Evolutionary conservation across 2,797 vertebrate species (phyloP), one percentile per base, ranked within the genome.

Genomic region (Sciurus carolinensis): DNA sequence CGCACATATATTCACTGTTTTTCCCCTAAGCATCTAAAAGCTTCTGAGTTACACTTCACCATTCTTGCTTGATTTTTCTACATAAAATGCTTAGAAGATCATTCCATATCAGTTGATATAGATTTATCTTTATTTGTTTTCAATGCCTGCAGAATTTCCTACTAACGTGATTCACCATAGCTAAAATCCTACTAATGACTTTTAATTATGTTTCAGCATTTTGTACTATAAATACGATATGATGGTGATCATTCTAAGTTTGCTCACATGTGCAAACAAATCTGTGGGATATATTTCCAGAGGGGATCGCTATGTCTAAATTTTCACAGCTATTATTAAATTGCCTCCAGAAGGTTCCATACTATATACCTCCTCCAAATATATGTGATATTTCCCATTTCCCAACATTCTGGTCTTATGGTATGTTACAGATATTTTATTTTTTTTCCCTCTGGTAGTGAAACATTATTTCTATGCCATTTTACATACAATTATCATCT

Each of bases 241-340:
- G 79, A n/a, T 79, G 28, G 54, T 18, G 62, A 26, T 44, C 11
- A 52, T 96, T 90, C 36, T 36, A 75, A 88, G 71, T 90, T 82
- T 93, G 36, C 26, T 83, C 13, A 73, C 7, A 44, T 79, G 3
- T 92, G 6, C 82, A 71, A 94, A 87, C 12, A 89, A 93, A 75
- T 73, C 39, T 80, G 15, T 39, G 39, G 76, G n/a, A 66, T 69
- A 24, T 71, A 73, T 67, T 90, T 64, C 50, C 39, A 92, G 36
- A 66, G 59, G 42, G 26, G 15, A 57, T 71, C 81, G 4, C n/a
- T 66, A 62, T 12, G 2, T 89, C 24, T 88, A 77, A 62, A 66
- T 85, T 91, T 95, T 93, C 2, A 75, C 52, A 81, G 69, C 26
- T 39, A 11, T 91, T 92, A 54, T 47, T 87, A 91, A n/a, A 66